Evolutionary conservation across 2,888 invertebrate genomes (phyloP), one percentile per base, ranked within the genome.

Genomic region (Muschampia plurimacula): DNA sequence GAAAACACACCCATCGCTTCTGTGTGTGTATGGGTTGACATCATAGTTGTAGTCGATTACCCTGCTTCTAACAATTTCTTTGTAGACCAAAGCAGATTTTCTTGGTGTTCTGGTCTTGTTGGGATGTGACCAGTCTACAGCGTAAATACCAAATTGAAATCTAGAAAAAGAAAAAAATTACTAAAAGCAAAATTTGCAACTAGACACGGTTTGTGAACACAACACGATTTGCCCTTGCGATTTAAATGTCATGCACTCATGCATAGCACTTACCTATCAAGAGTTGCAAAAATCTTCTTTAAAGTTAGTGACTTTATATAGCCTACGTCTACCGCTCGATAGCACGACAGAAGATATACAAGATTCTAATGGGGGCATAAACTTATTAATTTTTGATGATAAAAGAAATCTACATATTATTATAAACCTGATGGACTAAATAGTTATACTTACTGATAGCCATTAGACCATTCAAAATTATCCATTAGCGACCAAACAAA

Each of bases 401-500:
- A 49, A 10, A 4, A 49, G 10, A 49, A 52, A 52, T 6, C 5
- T n/a, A 52, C 2, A 52, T 52, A 52, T 52, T 13, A n/a, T n/a
- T n/a, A 13, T 44, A 44, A 44, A 1, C 1, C 41, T 1, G 6
- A 6, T 39, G 2, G 2, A 39, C 6, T 6, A 39, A 39, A 46
- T 13, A 2, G 12, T 13, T 8, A 12, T 49, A 82, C 89, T 89
- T 82, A 93, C 88, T 82, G 84, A 80, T 94, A 95, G 39, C 95
- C 95, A 60, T 78, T 76, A 1, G 82, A 77, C 95, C 95, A 96
- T 83, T 96, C 95, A 77, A 96, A 95, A 79, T 95, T 95, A 77
- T 96, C 96, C 84, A 95, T 87, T 1, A 96, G 83, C 44, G 93
- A 94, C 95, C 96, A 95, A 36, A 90, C 90, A 0, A 92, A 91